These are phyloP conservation scores for Centrocercus urophasianus DNA, from an alignment of 2,113 vertebrate species.

Conservation along the genomic window DNA sequence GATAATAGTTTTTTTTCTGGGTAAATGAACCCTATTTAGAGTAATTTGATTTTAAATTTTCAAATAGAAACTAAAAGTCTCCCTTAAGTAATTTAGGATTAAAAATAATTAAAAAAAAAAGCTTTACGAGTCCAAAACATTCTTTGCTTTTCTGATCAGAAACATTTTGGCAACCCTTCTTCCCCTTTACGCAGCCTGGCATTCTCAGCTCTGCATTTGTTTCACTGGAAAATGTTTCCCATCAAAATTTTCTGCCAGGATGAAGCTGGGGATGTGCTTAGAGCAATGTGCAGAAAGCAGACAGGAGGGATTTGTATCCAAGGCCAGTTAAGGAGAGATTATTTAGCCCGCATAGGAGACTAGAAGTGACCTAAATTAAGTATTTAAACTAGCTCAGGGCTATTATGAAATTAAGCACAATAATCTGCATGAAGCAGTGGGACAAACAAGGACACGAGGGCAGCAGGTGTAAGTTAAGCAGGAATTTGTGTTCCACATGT, in stretches of 20 bases:
- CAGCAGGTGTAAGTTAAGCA: conserved; percentile 53
- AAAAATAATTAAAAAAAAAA: neutral
- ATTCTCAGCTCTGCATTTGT: neutral
- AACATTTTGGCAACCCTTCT: neutral
- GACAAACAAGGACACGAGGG: conserved; percentile 64
- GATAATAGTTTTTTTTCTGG: neutral
- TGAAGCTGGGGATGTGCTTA: neutral
- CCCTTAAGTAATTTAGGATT: neutral
- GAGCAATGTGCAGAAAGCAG: neutral
- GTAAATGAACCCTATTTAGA: neutral
- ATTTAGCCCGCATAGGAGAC: conserved; percentile 58
- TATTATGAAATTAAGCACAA: conserved; percentile 71
- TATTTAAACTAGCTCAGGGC: conserved; percentile 75
- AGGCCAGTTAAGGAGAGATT: conserved; percentile 68
- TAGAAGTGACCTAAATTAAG: conserved; percentile 73
- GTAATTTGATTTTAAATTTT: neutral
- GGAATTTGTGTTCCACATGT: neutral
- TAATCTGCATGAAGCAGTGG: conserved; percentile 61
- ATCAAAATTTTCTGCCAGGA: neutral
- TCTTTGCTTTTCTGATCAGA: neutral
- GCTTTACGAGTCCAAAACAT: neutral
- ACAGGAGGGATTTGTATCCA: conserved; percentile 58
- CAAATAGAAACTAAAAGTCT: neutral
- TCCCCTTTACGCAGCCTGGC: neutral
- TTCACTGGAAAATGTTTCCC: neutral